A percentile compares a stretch with the other conserved stretches of the same genome.
Conservation (phyloP, 2,113 vertebrate genomes). For the Ailuropoda melanoleuca region DNA sequence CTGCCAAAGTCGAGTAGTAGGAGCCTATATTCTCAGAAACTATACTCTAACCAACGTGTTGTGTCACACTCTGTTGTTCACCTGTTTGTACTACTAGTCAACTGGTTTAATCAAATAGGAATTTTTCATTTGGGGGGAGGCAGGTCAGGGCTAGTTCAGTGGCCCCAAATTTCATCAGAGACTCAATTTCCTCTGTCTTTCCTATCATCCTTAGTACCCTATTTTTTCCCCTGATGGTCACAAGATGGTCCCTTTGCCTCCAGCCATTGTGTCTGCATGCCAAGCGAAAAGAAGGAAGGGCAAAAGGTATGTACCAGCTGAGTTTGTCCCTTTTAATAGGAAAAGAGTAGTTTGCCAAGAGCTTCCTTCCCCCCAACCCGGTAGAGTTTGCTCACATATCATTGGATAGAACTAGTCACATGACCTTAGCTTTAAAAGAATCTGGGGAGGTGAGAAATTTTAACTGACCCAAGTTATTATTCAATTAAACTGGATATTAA, state of each 20-base stretch:
- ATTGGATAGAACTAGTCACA: neutral
- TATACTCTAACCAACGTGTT: neutral
- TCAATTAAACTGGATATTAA: neutral
- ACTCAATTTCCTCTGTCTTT: neutral
- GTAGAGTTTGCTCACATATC: neutral
- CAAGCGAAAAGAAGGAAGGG: neutral
- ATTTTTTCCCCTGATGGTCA: neutral
- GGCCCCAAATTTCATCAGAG: neutral
- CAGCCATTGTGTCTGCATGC: neutral
- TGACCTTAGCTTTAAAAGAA: neutral
- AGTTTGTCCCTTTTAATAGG: neutral
- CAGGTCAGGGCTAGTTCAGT: neutral
- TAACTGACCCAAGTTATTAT: neutral
- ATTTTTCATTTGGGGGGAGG: neutral
- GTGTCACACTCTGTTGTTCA: neutral
- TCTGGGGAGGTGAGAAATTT: neutral
- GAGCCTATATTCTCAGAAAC: neutral
- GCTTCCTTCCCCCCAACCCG: neutral
- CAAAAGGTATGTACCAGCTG: neutral
- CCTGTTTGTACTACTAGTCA: neutral
- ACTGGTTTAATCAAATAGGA: neutral
- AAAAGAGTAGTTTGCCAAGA: neutral
- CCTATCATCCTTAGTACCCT: neutral
- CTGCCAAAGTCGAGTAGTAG: neutral
- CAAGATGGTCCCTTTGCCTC: neutral